These are phyloP conservation scores for Caenorhabditis brenneri DNA, from an alignment of 1,140 invertebrate species.

Conservation along the genomic window DNA sequence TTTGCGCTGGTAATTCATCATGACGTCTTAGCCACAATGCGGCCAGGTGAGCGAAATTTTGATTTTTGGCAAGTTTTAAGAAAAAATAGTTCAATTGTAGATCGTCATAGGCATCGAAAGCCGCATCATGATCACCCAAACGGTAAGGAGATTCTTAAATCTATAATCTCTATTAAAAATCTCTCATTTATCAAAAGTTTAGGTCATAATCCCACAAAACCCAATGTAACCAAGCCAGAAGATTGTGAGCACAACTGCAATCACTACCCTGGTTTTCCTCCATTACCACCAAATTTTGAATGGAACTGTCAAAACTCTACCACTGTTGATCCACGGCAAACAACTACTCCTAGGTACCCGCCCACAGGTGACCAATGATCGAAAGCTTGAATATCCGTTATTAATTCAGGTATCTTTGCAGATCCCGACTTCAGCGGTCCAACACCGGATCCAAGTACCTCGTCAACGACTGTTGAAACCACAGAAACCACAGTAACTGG, in stretches of 20 bases:
- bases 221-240: neutral
- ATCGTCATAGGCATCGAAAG: neutral
- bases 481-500: too few species aligned
- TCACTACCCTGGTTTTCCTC: neutral
- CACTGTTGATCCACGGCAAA: neutral
- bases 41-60: neutral
- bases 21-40: neutral
- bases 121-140: neutral
- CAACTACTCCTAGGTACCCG: neutral
- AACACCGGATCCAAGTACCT: neutral
- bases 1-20: constrained; percentile 34
- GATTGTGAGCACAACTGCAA: neutral
- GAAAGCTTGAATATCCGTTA: too few species aligned
- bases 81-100: neutral
- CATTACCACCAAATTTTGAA: neutral
- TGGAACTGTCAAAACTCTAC: neutral
- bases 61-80: too few species aligned
- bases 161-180: neutral
- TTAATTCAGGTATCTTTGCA: too few species aligned
- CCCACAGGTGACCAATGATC: neutral
- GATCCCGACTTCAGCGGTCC: neutral
- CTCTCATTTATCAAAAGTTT: neutral
- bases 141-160: neutral
- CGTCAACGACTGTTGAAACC: neutral
- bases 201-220: neutral